Percentiles rank a stretch among this genome's conserved stretches.
phyloP scores from a whole-genome alignment of 2,113 vertebrate species.

The Brienomyrus brachyistius region DNA sequence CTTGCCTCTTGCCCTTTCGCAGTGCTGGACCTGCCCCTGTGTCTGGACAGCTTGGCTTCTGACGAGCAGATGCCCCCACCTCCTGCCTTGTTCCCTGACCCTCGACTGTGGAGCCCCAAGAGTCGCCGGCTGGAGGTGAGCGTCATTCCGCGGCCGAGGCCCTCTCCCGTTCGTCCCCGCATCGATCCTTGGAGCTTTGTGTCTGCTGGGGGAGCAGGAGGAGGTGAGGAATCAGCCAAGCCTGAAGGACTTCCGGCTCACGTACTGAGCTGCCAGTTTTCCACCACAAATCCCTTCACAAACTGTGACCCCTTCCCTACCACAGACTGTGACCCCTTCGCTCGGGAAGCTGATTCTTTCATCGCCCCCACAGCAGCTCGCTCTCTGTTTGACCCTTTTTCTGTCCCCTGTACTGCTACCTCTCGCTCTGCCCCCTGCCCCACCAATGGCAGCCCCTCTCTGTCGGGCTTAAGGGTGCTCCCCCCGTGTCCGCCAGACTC shows the following conservation, averaged over 20 bases:
- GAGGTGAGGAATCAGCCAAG: slow-evolving; percentile 34
- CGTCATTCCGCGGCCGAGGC: slow-evolving; percentile 73
- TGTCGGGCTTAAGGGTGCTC: slow-evolving; percentile 50
- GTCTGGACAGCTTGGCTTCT: slow-evolving; percentile 54
- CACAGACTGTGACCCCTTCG: slow-evolving; percentile 62
- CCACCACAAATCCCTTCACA: slow-evolving; percentile 71
- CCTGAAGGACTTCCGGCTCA: slow-evolving; percentile 40
- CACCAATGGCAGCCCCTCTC: slow-evolving; percentile 60
- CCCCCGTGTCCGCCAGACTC: slow-evolving; percentile 54
- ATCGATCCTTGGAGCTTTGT: slow-evolving; percentile 86
- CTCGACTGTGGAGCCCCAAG: slow-evolving; percentile 65
- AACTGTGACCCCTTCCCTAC: slow-evolving; percentile 68
- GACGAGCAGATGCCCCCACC: slow-evolving; percentile 43
- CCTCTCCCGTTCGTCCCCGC: slow-evolving; percentile 71
- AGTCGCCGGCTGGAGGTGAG: slow-evolving; percentile 62
- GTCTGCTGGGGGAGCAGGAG: slow-evolving; percentile 48
- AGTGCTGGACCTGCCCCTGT: slow-evolving; percentile 55
- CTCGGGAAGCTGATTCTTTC: slow-evolving; percentile 52
- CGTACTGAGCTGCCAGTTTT: slow-evolving; percentile 56
- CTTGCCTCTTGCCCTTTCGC: slow-evolving; percentile 13
- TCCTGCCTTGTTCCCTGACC: slow-evolving; percentile 54
- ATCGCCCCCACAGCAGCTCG: slow-evolving; percentile 21
- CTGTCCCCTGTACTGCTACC: slow-evolving; percentile 50
- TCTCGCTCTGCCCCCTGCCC: slow-evolving; percentile 67
- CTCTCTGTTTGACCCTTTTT: slow-evolving; percentile 60